Base-by-base conservation (phyloP, 2,888 invertebrate genomes). In the Ochropleura plecta region DNA sequence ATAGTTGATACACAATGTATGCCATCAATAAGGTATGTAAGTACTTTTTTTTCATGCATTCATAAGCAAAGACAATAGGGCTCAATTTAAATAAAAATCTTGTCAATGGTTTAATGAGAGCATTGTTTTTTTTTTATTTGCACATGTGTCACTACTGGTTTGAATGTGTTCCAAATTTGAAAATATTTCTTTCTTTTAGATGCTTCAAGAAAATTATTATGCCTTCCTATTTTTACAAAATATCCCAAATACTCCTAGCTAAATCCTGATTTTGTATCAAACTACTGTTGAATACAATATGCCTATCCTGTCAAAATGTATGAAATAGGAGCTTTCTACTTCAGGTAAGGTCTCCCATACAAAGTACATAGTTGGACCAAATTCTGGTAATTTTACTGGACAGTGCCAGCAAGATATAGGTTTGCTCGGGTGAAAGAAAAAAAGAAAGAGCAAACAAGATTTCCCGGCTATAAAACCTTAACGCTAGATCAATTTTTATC, bases 61-160 rank as follows among this genome's bases (percentile, higher is more conserved):
- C 12, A 18, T 59, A 59, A 53, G 53, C 30, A 3, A 60, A 65
- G 75, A 84, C 85, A 85, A 85, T 83, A 68, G 77, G 48, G 74
- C 62, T 65, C 53, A 9, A 70, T 63, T 60, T 53, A 20, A 62
- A 81, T 74, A 71, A 73, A 55, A 55, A 40, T 1, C 48, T 51
- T 55, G 53, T 59, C 57, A 64, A 70, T 59, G 68, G 53, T 70
- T 62, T 60, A 70, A 71, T 16, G 48, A 73, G 20, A 68, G 63
- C 49, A 70, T 74, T 70, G 70, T 74, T 60, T 73, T 68, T 69
- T 75, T 73, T 69, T 78, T 55, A 64, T 70, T 77, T 65, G 69
- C 44, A 70, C 69, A 55, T 66, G 12, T 72, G 49, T 65, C 57
- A 64, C 46, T 64, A 40, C 1, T 44, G 9, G 60, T 80, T 63